These are phyloP conservation scores for Ophiodon elongatus DNA, from an alignment of 2,113 vertebrate species.

Conservation along the genomic window DNA sequence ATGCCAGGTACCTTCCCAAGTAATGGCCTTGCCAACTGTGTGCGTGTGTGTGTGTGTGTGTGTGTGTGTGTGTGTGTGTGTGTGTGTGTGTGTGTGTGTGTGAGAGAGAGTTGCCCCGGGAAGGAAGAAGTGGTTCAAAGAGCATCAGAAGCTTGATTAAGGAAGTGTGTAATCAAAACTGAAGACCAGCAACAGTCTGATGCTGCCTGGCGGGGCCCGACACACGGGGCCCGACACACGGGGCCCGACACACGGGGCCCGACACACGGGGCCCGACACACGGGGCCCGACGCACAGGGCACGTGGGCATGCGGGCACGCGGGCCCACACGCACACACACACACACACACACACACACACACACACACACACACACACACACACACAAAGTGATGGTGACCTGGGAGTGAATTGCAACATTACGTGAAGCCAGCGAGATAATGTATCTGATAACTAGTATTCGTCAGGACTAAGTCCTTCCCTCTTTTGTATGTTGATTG, in stretches of 20 bases:
- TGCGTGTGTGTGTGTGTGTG: not conserved
- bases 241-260: too few species aligned
- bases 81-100: not conserved
- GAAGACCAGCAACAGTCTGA: conserved; percentile 55
- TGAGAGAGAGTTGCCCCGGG: conserved; percentile 10
- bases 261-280: too few species aligned
- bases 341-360: conserved; percentile 6
- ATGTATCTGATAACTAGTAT: too few species aligned
- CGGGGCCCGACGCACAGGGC: too few species aligned
- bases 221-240: too few species aligned
- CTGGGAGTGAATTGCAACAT: not conserved
- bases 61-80: conserved; percentile 8
- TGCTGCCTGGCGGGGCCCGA: conserved; percentile 46
- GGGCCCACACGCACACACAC: too few species aligned
- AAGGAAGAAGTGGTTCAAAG: conserved; percentile 54
- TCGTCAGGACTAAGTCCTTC: too few species aligned
- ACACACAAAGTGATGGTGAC: not conserved
- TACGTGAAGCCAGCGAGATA: too few species aligned
- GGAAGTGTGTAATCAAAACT: conserved; percentile 59
- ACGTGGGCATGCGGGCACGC: too few species aligned
- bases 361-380: too few species aligned
- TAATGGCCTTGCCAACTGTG: conserved; percentile 10
- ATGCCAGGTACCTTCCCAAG: conserved; percentile 2
- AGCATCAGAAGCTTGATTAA: conserved; percentile 58
- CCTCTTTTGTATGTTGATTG: too few species aligned